A percentile compares a stretch with the other conserved stretches of the same genome.
phyloP scores from a whole-genome alignment of 2,888 invertebrate species.

The Sphaerophoria rueppellii region DNA sequence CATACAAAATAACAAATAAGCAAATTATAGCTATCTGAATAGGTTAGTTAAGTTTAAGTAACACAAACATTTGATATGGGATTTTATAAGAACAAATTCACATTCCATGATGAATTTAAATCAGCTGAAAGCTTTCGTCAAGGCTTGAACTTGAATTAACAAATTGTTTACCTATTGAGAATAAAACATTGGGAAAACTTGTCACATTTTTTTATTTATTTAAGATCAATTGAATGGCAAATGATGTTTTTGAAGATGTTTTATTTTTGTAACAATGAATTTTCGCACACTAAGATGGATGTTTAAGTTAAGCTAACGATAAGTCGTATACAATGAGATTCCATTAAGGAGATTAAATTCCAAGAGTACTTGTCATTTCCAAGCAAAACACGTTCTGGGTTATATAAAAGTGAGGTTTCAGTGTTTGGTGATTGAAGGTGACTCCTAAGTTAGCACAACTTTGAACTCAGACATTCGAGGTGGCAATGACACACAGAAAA shows the following conservation, averaged over 20 bases:
- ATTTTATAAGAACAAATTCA: neutral
- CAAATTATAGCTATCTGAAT: constrained; percentile 8
- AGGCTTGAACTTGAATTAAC: neutral
- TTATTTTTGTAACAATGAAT: neutral
- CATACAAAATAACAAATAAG: neutral
- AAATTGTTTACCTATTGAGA: neutral
- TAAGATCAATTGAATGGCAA: neutral
- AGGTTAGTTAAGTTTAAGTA: neutral
- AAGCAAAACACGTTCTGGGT: too few species aligned
- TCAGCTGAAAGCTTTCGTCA: neutral
- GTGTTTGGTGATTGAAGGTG: too few species aligned
- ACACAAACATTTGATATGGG: neutral
- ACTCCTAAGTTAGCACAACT: too few species aligned
- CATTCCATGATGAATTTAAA: constrained; percentile 10
- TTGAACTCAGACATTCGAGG: too few species aligned
- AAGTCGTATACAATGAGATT: too few species aligned
- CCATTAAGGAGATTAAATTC: too few species aligned
- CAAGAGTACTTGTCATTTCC: too few species aligned
- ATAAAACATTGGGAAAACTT: neutral
- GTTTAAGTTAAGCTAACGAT: too few species aligned
- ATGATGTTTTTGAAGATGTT: neutral
- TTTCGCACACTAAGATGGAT: neutral
- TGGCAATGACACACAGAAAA: too few species aligned
- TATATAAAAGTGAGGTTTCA: too few species aligned
- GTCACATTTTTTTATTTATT: neutral